Percentiles rank a stretch among this genome's conserved stretches.
phyloP scores from a whole-genome alignment of 2,888 invertebrate species.

The Nemoura dubitans region DNA sequence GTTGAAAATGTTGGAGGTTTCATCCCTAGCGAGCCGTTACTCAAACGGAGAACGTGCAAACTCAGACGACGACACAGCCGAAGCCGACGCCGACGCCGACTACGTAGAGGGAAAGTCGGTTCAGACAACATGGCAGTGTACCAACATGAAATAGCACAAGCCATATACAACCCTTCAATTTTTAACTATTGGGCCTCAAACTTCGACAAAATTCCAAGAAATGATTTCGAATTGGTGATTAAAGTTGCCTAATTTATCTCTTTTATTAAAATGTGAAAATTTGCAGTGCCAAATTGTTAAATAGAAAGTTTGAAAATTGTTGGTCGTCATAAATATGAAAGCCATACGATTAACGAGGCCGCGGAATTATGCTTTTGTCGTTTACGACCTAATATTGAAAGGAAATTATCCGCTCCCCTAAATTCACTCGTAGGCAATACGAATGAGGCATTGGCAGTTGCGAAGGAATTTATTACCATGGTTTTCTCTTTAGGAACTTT shows the following conservation, averaged over 20 bases:
- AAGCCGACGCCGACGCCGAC: not conserved
- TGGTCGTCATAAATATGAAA: conserved; percentile 20
- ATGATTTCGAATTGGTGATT: not conserved
- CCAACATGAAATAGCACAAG: no score
- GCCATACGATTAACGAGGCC: not conserved
- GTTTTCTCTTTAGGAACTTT: conserved; percentile 14
- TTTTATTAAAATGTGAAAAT: not conserved
- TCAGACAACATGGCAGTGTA: not conserved
- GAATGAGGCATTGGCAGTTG: conserved; percentile 20
- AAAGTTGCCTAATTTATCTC: not conserved
- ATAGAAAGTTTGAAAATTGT: conserved; percentile 22
- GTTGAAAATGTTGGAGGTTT: conserved; percentile 15
- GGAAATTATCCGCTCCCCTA: conserved; percentile 10
- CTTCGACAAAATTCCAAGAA: not conserved
- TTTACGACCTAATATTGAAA: not conserved
- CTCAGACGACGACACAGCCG: not conserved
- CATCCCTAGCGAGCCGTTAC: conserved; percentile 34
- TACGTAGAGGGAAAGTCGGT: not conserved
- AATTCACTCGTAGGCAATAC: conserved; percentile 25
- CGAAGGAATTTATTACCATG: not conserved
- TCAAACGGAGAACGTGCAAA: conserved; percentile 33
- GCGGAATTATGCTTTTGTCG: conserved; percentile 2
- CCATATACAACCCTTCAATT: no score
- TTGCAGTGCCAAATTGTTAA: not conserved
- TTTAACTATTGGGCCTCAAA: not conserved